phyloP scores from a whole-genome alignment of 1,140 invertebrate species.

The Sitobion miscanthi region DNA sequence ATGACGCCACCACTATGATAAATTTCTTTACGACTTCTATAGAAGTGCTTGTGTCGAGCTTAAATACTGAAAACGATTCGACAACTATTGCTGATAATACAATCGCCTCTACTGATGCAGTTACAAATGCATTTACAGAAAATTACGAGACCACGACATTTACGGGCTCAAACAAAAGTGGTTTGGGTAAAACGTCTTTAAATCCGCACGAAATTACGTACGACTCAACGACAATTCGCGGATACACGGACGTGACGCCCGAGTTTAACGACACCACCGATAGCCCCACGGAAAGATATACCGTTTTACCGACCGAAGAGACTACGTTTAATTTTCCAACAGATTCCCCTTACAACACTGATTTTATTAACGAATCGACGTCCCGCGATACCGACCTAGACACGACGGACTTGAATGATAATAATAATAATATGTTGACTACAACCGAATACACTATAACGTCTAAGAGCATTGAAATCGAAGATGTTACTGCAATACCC shows the following conservation, averaged over 20 bases:
- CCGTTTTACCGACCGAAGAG: not conserved
- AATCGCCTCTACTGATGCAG: not conserved
- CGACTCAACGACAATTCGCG: not conserved
- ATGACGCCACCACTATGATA: not conserved
- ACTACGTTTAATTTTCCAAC: not conserved
- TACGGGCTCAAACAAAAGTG: not conserved
- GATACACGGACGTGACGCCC: too few species aligned
- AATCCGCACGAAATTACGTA: not conserved
- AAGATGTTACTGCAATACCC: not conserved
- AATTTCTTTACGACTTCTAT: constrained; percentile 33
- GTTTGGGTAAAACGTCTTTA: not conserved
- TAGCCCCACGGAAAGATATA: not conserved
- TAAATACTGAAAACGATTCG: not conserved
- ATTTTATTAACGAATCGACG: not conserved
- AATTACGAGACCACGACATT: not conserved
- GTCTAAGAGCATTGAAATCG: constrained; percentile 11
- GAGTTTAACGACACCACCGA: not conserved
- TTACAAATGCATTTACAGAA: not conserved
- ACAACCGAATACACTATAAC: constrained; percentile 45
- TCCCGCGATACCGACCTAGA: not conserved
- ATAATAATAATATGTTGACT: not conserved
- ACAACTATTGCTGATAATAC: not conserved
- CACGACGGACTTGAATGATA: not conserved
- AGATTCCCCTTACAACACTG: not conserved
- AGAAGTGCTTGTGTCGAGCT: not conserved